phyloP scores from a whole-genome alignment of 2,888 invertebrate genomes.

The Xestobium rufovillosum region DNA sequence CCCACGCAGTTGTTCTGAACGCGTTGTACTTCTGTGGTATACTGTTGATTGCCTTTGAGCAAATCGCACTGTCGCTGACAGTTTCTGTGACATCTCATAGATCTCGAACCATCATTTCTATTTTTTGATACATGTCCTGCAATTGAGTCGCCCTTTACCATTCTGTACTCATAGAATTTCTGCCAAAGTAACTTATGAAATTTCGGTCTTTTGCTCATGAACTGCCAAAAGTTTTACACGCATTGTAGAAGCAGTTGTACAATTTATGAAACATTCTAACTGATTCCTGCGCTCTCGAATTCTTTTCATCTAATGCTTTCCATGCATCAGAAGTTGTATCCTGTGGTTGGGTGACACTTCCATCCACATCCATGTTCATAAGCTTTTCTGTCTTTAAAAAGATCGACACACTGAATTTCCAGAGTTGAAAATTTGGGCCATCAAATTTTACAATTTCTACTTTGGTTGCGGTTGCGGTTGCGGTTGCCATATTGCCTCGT shows the following conservation, averaged over 20 bases:
- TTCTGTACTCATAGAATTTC: constrained; percentile 15
- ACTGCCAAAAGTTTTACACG: too few relatives aligned
- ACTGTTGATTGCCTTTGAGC: constrained; percentile 18
- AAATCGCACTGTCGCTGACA: constrained; percentile 17
- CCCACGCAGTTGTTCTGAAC: constrained; percentile 21
- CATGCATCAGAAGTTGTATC: constrained; percentile 4
- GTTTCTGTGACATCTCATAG: constrained; percentile 16
- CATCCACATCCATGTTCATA: constrained; percentile 11
- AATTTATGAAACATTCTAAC: constrained; percentile 14
- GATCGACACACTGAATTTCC: constrained; percentile 10
- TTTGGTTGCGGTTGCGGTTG: too few relatives aligned
- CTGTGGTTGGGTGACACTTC: constrained; percentile 7
- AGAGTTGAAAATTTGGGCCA: constrained; percentile 10
- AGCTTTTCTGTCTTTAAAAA: constrained; percentile 16
- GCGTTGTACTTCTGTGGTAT: constrained; percentile 14
- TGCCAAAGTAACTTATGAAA: too few relatives aligned
- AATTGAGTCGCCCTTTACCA: constrained; percentile 10
- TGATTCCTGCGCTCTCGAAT: constrained; percentile 16
- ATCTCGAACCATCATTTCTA: constrained; percentile 15
- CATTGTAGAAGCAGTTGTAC: constrained; percentile 12
- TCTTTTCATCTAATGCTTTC: constrained; percentile 12
- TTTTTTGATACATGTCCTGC: constrained; percentile 12
- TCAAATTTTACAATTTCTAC: too few relatives aligned
- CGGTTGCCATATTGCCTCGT: too few relatives aligned
- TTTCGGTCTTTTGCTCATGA: too few relatives aligned